phyloP scores from a whole-genome alignment of 1,140 invertebrate species.

The Meteorus sp. region DNA sequence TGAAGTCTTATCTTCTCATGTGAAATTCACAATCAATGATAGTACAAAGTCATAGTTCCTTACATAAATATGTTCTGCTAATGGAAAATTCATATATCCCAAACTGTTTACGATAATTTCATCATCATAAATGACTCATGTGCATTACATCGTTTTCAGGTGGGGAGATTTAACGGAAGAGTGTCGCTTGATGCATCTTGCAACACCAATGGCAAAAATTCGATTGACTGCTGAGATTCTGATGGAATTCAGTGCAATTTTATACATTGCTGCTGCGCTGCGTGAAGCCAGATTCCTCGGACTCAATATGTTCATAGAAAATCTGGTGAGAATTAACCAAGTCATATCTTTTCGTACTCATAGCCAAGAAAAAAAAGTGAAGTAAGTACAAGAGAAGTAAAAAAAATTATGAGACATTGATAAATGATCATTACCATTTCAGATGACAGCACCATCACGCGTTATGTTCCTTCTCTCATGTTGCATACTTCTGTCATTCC shows the following conservation, averaged over 20 bases:
- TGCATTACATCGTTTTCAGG: too few relatives aligned
- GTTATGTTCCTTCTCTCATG: conserved; percentile 95
- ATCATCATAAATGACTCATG: too few relatives aligned
- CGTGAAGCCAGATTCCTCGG: conserved; percentile 83
- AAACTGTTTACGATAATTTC: too few relatives aligned
- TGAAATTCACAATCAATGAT: too few relatives aligned
- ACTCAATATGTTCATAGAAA: conserved; percentile 87
- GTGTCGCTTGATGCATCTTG: conserved; percentile 69
- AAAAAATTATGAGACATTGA: too few relatives aligned
- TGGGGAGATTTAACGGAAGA: conserved; percentile 72
- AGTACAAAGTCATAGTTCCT: too few relatives aligned
- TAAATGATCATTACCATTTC: conserved; percentile 30
- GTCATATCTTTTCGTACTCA: conserved; percentile 1
- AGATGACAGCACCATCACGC: conserved; percentile 87
- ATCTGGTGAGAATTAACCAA: conserved; percentile 68
- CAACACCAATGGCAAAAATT: conserved; percentile 63
- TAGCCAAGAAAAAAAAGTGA: not conserved
- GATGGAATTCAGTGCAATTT: conserved; percentile 74
- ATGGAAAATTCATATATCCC: too few relatives aligned
- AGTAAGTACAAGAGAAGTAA: not conserved
- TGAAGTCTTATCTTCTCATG: too few relatives aligned
- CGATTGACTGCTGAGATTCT: conserved; percentile 70
- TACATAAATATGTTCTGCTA: too few relatives aligned
- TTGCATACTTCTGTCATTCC: conserved; percentile 80
- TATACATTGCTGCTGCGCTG: conserved; percentile 79